Percentiles rank a stretch among this genome's conserved stretches.
Conservation (phyloP, 1,140 invertebrate species). For the Ostrea edulis region DNA sequence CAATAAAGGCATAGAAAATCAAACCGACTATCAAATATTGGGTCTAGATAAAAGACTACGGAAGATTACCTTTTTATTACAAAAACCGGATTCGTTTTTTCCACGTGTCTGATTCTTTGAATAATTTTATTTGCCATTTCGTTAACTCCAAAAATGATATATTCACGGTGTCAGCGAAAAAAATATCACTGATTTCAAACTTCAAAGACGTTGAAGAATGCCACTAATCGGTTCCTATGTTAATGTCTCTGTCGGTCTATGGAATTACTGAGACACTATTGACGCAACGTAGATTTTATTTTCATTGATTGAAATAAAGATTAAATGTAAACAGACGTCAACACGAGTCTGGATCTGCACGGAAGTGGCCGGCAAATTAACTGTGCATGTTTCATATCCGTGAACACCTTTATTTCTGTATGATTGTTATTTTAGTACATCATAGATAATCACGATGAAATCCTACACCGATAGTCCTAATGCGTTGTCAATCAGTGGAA, state of each 20-base stretch:
- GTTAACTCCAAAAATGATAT: slow-evolving; percentile 35
- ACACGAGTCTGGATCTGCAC: slow-evolving; percentile 27
- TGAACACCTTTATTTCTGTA: neutral
- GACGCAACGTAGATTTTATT: slow-evolving; percentile 38
- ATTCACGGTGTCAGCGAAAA: neutral
- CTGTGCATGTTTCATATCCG: slow-evolving; percentile 18
- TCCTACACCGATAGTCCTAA: too few relatives aligned
- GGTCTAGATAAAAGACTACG: slow-evolving; percentile 12
- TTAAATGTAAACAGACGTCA: slow-evolving; percentile 23
- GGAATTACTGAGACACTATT: slow-evolving; percentile 32
- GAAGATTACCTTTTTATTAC: slow-evolving; percentile 25
- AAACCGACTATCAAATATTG: slow-evolving; percentile 26
- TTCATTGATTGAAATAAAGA: slow-evolving; percentile 39
- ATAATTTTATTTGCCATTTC: slow-evolving; percentile 38
- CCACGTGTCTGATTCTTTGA: slow-evolving; percentile 33
- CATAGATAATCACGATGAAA: neutral
- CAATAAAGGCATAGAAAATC: slow-evolving; percentile 30
- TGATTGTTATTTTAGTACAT: neutral
- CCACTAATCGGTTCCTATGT: slow-evolving; percentile 1
- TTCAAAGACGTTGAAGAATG: slow-evolving; percentile 17
- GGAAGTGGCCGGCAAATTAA: slow-evolving; percentile 32
- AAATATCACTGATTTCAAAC: slow-evolving; percentile 26
- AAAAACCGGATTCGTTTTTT: slow-evolving; percentile 29
- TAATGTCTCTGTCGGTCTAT: slow-evolving; percentile 19
- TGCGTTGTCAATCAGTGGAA: too few relatives aligned